Conservation (phyloP, 2,113 vertebrate species). For the Tragelaphus imberbis region DNA sequence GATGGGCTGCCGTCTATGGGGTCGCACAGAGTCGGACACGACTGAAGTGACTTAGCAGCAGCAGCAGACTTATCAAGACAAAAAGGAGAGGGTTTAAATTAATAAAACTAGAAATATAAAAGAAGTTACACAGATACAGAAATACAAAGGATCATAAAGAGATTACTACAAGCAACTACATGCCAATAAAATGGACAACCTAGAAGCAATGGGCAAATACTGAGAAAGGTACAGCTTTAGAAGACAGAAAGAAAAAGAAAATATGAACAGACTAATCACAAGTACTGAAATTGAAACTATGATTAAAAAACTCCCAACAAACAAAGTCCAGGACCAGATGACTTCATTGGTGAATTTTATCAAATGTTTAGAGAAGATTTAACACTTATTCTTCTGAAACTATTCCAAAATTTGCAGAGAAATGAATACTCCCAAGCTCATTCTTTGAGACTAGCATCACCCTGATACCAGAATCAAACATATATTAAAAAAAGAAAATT, state of each 20-base stretch:
- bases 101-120: too few relatives aligned
- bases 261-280: neutral
- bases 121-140: too few relatives aligned
- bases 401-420: neutral
- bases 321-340: neutral
- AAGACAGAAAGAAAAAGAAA: neutral
- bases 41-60: too few relatives aligned
- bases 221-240: neutral
- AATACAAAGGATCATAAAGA: too few relatives aligned
- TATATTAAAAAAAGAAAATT: neutral
- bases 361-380: neutral
- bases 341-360: neutral
- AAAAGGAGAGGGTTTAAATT: neutral
- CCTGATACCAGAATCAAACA: neutral
- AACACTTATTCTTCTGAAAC: neutral
- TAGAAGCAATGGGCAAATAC: neutral
- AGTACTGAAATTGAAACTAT: neutral
- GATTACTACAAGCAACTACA: neutral
- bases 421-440: neutral
- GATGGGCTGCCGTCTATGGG: too few relatives aligned
- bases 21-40: too few relatives aligned
- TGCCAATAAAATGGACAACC: neutral
- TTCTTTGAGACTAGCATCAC: neutral
- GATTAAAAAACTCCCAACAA: neutral
- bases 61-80: too few relatives aligned